Percentiles rank a stretch among this genome's conserved stretches.
phyloP scores from a whole-genome alignment of 53 echinoderm and acorn worm species.

The Holothuria scabra region DNA sequence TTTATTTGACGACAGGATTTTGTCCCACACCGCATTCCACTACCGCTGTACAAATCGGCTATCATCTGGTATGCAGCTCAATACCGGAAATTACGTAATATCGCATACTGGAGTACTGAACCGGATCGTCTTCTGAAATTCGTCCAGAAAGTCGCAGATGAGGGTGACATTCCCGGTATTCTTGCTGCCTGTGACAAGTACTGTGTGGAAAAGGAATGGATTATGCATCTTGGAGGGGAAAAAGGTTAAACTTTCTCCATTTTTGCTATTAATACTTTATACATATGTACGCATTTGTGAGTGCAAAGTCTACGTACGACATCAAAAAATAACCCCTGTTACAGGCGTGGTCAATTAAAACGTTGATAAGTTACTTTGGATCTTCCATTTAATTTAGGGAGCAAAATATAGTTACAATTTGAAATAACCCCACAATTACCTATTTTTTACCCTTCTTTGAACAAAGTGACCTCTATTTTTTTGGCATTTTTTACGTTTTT shows the following conservation, averaged over 20 bases:
- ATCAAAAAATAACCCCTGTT: too few species aligned
- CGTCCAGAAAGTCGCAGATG: constrained; percentile 38
- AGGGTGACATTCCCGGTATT: constrained; percentile 42
- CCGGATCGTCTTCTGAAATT: constrained; percentile 33
- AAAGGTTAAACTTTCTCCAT: constrained; percentile 45
- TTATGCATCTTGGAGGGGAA: constrained; percentile 52
- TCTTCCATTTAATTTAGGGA: too few species aligned
- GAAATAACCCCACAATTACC: too few species aligned
- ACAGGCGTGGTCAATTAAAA: too few species aligned
- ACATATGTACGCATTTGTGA: background rate
- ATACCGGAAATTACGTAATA: background rate
- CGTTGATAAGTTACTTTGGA: too few species aligned
- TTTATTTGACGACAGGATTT: background rate
- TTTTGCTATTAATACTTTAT: background rate
- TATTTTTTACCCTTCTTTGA: too few species aligned
- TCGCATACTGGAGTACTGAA: background rate
- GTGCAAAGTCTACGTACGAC: too few species aligned
- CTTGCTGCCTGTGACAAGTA: constrained; percentile 41
- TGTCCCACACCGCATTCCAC: background rate
- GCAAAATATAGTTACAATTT: too few species aligned
- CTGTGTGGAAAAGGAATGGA: constrained; percentile 45
- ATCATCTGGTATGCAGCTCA: background rate
- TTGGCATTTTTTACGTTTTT: too few species aligned
- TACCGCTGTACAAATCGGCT: background rate
- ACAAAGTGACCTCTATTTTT: too few species aligned